Conservation (phyloP, 2,888 invertebrate species). For the Xylota sylvarum region DNA sequence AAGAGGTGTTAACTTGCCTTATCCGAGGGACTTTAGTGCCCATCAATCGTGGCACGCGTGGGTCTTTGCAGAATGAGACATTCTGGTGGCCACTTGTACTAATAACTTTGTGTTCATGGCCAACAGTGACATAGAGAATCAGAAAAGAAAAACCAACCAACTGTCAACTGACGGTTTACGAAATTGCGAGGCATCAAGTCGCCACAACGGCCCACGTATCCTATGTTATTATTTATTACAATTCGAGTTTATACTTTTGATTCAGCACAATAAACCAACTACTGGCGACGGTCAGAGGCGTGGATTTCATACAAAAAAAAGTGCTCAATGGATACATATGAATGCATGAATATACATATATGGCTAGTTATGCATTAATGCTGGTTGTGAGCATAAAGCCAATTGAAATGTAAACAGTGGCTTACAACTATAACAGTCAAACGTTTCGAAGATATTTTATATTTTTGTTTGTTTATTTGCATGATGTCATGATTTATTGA, state of each 20-base stretch:
- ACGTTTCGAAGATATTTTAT: background rate
- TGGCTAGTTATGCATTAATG: background rate
- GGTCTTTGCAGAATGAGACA: slow-evolving; percentile 52
- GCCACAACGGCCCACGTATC: slow-evolving; percentile 65
- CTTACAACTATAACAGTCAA: slow-evolving; percentile 21
- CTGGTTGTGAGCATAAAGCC: slow-evolving; percentile 1
- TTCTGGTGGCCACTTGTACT: slow-evolving; percentile 50
- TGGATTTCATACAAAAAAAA: background rate
- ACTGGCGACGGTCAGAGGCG: slow-evolving; percentile 28
- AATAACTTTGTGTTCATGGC: slow-evolving; percentile 69
- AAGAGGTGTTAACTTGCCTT: slow-evolving; percentile 48
- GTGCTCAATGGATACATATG: slow-evolving; percentile 19
- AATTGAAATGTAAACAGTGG: slow-evolving; percentile 18
- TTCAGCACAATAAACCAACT: slow-evolving; percentile 22
- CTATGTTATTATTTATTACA: slow-evolving; percentile 62
- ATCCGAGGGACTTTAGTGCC: slow-evolving; percentile 46
- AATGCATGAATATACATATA: slow-evolving; percentile 10
- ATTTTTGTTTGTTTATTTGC: slow-evolving; percentile 14
- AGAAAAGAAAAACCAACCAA: slow-evolving; percentile 34
- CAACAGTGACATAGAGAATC: slow-evolving; percentile 43
- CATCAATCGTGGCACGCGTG: slow-evolving; percentile 55
- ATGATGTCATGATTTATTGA: slow-evolving; percentile 70
- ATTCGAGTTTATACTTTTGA: slow-evolving; percentile 30
- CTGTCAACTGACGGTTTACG: slow-evolving; percentile 62
- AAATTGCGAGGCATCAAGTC: slow-evolving; percentile 68